Evolutionary conservation across 1,140 invertebrate species (phyloP).

Genomic region (Drosophila lowei): DNA sequence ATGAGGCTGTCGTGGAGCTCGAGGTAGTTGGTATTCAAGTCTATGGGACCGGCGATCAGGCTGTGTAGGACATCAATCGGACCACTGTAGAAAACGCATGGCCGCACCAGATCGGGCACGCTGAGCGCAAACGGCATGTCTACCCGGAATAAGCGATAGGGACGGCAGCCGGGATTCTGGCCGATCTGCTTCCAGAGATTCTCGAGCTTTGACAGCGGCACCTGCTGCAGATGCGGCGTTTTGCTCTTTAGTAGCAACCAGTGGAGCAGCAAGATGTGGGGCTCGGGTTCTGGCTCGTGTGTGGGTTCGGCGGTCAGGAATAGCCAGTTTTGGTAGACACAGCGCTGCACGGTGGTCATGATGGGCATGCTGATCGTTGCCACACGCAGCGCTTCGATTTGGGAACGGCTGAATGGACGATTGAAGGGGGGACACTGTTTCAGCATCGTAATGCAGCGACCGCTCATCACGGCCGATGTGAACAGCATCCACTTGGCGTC

Average conservation of each 20-base stretch:
- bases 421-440: not conserved
- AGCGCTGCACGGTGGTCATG: not conserved
- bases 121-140: not conserved
- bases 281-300: not conserved
- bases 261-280: slow-evolving; percentile 10
- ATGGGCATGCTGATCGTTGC: slow-evolving; percentile 1
- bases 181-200: slow-evolving; percentile 14
- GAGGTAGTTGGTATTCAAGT: no score
- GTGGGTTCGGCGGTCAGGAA: not conserved
- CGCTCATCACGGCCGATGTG: slow-evolving; percentile 5
- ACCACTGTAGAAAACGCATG: slow-evolving; percentile 10
- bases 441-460: slow-evolving; percentile 9
- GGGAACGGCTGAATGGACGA: not conserved
- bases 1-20: no score
- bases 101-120: no score
- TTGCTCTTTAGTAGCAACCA: slow-evolving; percentile 24
- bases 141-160: slow-evolving; percentile 10
- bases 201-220: slow-evolving; percentile 1
- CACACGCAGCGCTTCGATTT: slow-evolving; percentile 7
- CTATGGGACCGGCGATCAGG: not conserved
- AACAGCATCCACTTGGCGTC: slow-evolving; percentile 26
- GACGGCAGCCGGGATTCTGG: not conserved
- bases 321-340: not conserved
- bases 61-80: slow-evolving; percentile 14
- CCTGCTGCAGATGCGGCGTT: slow-evolving; percentile 1